phyloP scores from a whole-genome alignment of 1,140 invertebrate genomes.

The Amphibalanus amphitrite region DNA sequence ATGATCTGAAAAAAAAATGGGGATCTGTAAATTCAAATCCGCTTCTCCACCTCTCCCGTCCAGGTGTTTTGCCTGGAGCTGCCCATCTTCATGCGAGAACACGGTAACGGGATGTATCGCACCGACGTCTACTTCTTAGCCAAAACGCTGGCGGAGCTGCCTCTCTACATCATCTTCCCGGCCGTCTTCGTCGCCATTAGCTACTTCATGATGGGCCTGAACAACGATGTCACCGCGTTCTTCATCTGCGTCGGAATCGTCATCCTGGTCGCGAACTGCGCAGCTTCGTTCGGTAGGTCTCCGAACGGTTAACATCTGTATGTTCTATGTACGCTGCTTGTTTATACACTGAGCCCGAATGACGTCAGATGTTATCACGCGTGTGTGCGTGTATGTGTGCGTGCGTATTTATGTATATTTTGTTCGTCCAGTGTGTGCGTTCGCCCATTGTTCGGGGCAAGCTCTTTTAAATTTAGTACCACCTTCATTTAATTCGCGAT shows the following conservation, averaged over 20 bases:
- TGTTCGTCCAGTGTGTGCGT: too few species aligned
- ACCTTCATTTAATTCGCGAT: too few species aligned
- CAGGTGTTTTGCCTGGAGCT: constrained; percentile 84
- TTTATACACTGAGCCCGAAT: too few species aligned
- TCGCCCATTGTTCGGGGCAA: too few species aligned
- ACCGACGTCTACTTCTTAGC: constrained; percentile 83
- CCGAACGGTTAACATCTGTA: too few species aligned
- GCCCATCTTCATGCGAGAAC: constrained; percentile 78
- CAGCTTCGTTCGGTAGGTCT: constrained; percentile 75
- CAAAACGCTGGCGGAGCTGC: constrained; percentile 66
- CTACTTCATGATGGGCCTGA: constrained; percentile 75
- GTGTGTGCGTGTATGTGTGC: too few species aligned
- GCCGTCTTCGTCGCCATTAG: constrained; percentile 63
- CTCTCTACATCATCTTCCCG: constrained; percentile 53
- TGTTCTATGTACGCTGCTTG: too few species aligned
- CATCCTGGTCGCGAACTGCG: constrained; percentile 69
- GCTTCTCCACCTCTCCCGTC: constrained; percentile 11
- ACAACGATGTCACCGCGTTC: constrained; percentile 49
- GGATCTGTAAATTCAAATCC: not conserved
- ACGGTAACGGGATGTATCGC: constrained; percentile 79
- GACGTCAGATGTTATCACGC: too few species aligned
- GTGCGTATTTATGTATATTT: too few species aligned
- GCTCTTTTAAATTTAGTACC: too few species aligned
- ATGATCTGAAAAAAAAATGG: not conserved
- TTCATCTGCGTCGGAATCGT: constrained; percentile 53